Evolutionary conservation across 2,113 vertebrate species (phyloP), one percentile per base, ranked within the genome.

Genomic region (Cygnus buccinator): DNA sequence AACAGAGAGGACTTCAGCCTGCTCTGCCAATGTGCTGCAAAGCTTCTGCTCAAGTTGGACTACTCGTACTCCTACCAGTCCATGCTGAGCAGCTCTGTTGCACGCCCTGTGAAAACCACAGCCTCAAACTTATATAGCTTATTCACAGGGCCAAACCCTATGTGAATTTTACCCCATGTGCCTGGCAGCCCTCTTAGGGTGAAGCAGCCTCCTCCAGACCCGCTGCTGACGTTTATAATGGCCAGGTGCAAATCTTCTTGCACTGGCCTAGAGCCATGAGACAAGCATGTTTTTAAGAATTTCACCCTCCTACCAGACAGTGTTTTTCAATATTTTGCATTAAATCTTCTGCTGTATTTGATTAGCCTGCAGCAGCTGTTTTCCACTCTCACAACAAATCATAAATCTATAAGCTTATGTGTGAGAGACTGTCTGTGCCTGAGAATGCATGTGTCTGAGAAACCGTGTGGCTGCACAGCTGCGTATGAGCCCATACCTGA

Each of bases 291-390:
- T 96, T 93, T 72, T 37, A 59, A 86, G 95, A 41, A 65, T 59
- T 93, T 84, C 90, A 43, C 90, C 82, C 93, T 84, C 86, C 94
- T 68, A 77, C 33, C 93, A 96, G 95, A 93, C 95, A 86, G 90
- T 84, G 89, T 83, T 95, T 95, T 95, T 90, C 95, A 95, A 80
- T 67, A 86, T 90, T 96, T 95, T 65, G 87, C 96, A 67, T 96
- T 92, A 88, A 95, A 89, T 95, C 92, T 96, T 93, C 95, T 86
- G 90, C 95, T 97, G 95, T 77, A 87, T 94, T 95, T 93, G 93
- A 97, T 95, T 96, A 97, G 94, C 93, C 81, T 8, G 50, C 90
- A 91, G 91, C 97, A 97, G 97, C 97, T 97, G 97, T 89, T 97
- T 95, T 94, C 96, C 93, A 83, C 82, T 97, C 93, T 89, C 89